Conservation (phyloP, 2,113 vertebrate species). For the Bothrops jararaca region DNA sequence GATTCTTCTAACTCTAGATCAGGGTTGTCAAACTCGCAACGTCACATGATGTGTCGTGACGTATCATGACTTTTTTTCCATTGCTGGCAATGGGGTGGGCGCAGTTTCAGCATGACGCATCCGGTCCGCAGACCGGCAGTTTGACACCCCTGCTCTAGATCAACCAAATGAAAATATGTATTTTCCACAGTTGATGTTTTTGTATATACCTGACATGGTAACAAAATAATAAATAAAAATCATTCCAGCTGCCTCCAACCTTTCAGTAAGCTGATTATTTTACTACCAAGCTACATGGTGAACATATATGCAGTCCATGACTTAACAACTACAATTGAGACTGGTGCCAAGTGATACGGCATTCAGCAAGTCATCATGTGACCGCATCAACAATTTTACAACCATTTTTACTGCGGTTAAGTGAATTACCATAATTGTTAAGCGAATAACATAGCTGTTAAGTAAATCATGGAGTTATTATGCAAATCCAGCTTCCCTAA, state of each 20-base stretch:
- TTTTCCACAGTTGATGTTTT: not conserved
- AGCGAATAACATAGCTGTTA: too few species aligned
- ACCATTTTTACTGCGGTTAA: not conserved
- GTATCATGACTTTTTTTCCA: too few species aligned
- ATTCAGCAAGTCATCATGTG: too few species aligned
- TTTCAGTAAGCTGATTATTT: not conserved
- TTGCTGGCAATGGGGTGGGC: too few species aligned
- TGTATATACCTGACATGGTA: not conserved
- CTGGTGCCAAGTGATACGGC: too few species aligned
- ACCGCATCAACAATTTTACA: too few species aligned
- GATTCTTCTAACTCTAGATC: not conserved
- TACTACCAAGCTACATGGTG: not conserved
- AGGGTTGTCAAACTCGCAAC: too few species aligned
- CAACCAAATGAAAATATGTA: not conserved
- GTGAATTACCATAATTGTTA: too few species aligned
- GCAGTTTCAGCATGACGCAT: too few species aligned
- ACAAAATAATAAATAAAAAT: not conserved
- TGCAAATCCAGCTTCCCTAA: not conserved
- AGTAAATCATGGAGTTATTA: not conserved
- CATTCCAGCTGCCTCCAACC: not conserved
- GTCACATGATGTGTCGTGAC: too few species aligned
- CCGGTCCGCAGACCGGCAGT: accelerated
- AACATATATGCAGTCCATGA: too few species aligned
- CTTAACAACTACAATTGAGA: too few species aligned
- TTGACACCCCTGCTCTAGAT: not conserved